phyloP scores from a whole-genome alignment of 2,113 vertebrate species.

The Lepus timidus region DNA sequence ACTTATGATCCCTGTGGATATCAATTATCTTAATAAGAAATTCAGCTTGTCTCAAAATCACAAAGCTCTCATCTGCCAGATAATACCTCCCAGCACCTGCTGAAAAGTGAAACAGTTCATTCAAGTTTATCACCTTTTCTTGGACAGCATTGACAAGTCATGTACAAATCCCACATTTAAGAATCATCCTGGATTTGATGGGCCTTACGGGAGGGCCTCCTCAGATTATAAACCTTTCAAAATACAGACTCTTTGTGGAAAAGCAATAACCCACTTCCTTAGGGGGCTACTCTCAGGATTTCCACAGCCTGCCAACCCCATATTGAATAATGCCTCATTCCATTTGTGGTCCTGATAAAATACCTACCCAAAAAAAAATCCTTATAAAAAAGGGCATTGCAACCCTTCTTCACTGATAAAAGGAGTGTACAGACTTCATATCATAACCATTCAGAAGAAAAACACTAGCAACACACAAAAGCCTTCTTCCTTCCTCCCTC shows the following conservation, averaged over 20 bases:
- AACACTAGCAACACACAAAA: not conserved
- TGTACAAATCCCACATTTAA: not conserved
- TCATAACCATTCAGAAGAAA: not conserved
- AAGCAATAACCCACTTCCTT: not conserved
- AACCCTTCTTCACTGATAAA: not conserved
- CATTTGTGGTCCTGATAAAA: not conserved
- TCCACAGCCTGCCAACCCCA: not conserved
- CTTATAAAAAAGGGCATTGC: not conserved
- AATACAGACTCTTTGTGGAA: not conserved
- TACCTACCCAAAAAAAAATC: not conserved
- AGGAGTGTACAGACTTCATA: not conserved
- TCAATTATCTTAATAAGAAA: slow-evolving; percentile 62
- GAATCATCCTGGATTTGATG: not conserved
- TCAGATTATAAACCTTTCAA: not conserved
- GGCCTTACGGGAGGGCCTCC: not conserved
- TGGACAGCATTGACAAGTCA: not conserved
- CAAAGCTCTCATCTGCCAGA: slow-evolving; percentile 48
- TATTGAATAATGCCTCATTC: not conserved
- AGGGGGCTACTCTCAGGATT: not conserved
- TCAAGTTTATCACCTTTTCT: not conserved
- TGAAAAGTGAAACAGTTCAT: slow-evolving; percentile 16
- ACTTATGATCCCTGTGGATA: slow-evolving; percentile 11
- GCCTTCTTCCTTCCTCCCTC: not conserved
- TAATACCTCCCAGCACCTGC: slow-evolving; percentile 26
- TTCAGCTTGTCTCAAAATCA: slow-evolving; percentile 23